Conservation (phyloP, 1,140 invertebrate species). For the Gyrodactylus salaris region DNA sequence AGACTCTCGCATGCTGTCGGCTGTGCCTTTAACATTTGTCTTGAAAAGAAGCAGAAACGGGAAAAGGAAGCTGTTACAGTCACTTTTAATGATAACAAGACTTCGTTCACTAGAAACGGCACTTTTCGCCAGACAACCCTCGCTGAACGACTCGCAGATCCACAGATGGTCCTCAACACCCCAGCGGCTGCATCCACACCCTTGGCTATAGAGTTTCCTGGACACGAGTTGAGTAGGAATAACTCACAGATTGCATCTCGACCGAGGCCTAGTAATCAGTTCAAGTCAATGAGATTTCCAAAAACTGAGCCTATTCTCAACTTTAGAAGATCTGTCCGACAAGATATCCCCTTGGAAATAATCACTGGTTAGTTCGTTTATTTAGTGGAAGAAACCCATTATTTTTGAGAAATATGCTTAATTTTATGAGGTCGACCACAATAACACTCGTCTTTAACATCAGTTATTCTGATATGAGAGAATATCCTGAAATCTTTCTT, state of each 20-base stretch:
- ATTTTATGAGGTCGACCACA: no score
- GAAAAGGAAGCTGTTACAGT: conserved; percentile 53
- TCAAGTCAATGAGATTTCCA: not conserved
- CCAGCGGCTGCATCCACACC: not conserved
- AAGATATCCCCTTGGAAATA: no score
- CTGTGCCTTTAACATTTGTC: conserved; percentile 83
- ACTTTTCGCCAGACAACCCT: conserved; percentile 36
- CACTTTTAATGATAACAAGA: conserved; percentile 57
- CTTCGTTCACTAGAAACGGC: conserved; percentile 62
- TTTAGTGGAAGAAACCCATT: no score
- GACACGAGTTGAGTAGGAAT: not conserved
- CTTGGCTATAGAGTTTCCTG: not conserved
- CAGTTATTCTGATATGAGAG: no score
- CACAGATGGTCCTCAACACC: not conserved
- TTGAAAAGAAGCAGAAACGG: conserved; percentile 78
- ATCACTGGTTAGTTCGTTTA: no score
- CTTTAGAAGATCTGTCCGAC: no score
- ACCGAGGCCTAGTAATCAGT: not conserved
- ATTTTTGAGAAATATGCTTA: no score
- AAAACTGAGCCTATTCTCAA: no score
- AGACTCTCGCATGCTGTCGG: conserved; percentile 86
- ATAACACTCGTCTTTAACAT: no score
- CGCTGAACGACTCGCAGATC: conserved; percentile 1
- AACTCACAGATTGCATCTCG: not conserved
- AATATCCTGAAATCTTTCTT: no score